Evolutionary conservation across 2,888 invertebrate genomes (phyloP).

Genomic region (Stegana nigrithorax): DNA sequence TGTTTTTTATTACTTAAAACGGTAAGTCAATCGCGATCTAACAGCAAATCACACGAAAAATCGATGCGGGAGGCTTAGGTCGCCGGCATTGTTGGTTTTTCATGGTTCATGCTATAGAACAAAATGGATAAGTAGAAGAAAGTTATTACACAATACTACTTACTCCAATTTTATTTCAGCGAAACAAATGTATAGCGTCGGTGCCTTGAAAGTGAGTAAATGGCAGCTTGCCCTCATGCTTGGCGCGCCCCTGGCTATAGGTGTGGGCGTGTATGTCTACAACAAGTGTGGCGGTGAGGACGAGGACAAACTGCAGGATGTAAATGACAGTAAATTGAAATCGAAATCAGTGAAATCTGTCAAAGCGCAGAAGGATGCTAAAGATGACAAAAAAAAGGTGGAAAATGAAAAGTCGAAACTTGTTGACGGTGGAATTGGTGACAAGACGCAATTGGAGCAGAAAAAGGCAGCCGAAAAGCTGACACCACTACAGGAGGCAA

Average conservation of each 20-base stretch:
- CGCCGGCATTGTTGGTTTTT: neutral
- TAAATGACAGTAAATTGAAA: constrained; percentile 22
- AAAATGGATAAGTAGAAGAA: neutral
- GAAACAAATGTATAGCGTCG: constrained; percentile 41
- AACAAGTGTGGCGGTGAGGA: constrained; percentile 30
- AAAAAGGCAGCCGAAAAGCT: constrained; percentile 59
- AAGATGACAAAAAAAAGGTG: neutral
- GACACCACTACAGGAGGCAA: constrained; percentile 79
- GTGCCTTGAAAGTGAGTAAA: constrained; percentile 71
- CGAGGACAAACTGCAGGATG: neutral
- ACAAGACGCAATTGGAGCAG: constrained; percentile 70
- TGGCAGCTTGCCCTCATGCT: constrained; percentile 89
- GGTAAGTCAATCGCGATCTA: constrained; percentile 11
- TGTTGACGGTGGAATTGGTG: constrained; percentile 65
- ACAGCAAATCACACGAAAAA: constrained; percentile 21
- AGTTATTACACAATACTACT: constrained; percentile 49
- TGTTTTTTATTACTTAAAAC: constrained; percentile 33
- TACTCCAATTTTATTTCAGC: constrained; percentile 33
- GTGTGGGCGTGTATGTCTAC: constrained; percentile 78
- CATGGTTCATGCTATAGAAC: neutral
- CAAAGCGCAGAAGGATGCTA: no score
- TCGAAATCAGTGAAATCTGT: no score
- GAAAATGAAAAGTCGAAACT: neutral
- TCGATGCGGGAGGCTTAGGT: constrained; percentile 39
- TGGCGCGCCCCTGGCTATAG: constrained; percentile 85